Percentiles rank a stretch among this genome's conserved stretches.
phyloP scores from a whole-genome alignment of 2,797 vertebrate species.

The Halcyon badia region DNA sequence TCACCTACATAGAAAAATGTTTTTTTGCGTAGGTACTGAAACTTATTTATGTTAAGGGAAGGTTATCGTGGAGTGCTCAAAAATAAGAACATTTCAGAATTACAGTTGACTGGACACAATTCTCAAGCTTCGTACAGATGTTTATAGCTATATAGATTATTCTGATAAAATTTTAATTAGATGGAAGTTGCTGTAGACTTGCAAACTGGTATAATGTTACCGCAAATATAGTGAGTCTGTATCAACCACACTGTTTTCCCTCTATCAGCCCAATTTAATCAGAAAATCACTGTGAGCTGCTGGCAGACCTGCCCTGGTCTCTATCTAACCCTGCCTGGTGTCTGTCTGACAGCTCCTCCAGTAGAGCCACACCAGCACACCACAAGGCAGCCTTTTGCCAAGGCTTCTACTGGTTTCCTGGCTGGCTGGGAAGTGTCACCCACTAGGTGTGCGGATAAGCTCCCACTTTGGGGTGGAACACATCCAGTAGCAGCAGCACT shows the following conservation, averaged over 20 bases:
- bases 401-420: background rate
- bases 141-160: background rate
- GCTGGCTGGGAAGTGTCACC: background rate
- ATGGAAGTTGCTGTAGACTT: fast-evolving
- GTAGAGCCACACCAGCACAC: background rate
- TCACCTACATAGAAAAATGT: background rate
- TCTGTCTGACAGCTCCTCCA: background rate
- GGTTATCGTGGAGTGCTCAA: background rate
- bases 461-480: conserved; percentile 6
- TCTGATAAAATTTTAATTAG: too few relatives aligned
- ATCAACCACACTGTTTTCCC: fast-evolving
- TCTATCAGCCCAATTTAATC: background rate
- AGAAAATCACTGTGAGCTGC: background rate
- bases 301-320: background rate
- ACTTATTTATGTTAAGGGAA: background rate
- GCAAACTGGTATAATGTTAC: fast-evolving
- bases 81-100: background rate
- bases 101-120: background rate
- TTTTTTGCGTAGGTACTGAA: background rate
- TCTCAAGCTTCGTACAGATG: background rate
- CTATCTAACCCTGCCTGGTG: background rate
- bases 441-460: background rate
- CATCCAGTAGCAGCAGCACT: background rate
- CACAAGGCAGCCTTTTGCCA: background rate
- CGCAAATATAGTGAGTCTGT: background rate